A percentile compares a stretch with the other conserved stretches of the same genome.
Conservation (phyloP, 2,888 invertebrate species). For the Drosophila mayaguana region DNA sequence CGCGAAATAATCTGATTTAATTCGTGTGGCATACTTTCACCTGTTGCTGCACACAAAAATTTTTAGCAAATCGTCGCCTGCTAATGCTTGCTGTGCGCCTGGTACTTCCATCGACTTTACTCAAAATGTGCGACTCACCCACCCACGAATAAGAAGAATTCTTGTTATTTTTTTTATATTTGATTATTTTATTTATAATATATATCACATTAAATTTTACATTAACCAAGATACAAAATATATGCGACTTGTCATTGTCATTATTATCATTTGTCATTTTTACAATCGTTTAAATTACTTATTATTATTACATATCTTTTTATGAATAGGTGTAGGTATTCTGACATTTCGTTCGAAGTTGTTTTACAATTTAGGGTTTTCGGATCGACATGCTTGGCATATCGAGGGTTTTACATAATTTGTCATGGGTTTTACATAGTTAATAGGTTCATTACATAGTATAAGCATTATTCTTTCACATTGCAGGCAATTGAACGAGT, state of each 20-base stretch:
- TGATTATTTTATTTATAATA: constrained; percentile 59
- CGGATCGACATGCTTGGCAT: constrained; percentile 48
- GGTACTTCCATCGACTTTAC: neutral
- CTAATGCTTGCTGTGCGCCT: neutral
- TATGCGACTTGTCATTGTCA: constrained; percentile 61
- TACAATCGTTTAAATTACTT: constrained; percentile 35
- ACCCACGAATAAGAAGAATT: neutral
- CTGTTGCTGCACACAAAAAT: neutral
- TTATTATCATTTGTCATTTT: constrained; percentile 39
- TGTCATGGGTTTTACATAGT: constrained; percentile 12
- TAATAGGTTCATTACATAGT: constrained; percentile 4
- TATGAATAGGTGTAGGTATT: constrained; percentile 14
- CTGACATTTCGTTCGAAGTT: constrained; percentile 27
- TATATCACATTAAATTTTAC: constrained; percentile 82
- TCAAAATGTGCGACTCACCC: neutral
- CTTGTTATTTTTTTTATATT: neutral
- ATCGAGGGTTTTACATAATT: constrained; percentile 15
- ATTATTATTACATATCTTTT: neutral
- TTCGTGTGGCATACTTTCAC: neutral
- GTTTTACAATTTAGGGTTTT: constrained; percentile 19
- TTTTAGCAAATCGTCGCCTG: neutral
- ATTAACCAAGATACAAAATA: constrained; percentile 75
- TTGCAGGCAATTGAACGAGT: constrained; percentile 32
- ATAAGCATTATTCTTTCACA: constrained; percentile 12
- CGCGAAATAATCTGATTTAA: neutral